Evolutionary conservation across 2,888 invertebrate genomes (phyloP).

Genomic region (Pammene aurita): DNA sequence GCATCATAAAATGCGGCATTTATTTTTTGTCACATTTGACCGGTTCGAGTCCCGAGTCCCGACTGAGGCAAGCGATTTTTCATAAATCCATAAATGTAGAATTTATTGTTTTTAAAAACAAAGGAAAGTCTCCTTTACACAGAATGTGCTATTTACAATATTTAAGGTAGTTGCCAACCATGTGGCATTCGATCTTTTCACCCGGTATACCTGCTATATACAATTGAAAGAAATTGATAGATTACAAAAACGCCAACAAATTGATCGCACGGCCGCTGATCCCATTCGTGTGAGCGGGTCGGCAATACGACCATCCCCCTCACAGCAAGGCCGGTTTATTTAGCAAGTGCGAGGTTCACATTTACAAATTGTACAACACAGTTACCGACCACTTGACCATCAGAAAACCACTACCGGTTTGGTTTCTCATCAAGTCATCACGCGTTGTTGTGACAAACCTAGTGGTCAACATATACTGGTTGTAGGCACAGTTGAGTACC

Average conservation of each 20-base stretch:
- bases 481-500: background rate
- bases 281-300: constrained; percentile 17
- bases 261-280: constrained; percentile 5
- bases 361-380: background rate
- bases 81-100: no score
- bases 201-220: no score
- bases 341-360: constrained; percentile 28
- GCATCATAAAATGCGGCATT: no score
- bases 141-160: no score
- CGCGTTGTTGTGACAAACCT: background rate
- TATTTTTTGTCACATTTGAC: no score
- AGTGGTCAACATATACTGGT: background rate
- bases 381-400: background rate
- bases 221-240: background rate
- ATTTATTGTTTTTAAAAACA: no score
- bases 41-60: no score
- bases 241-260: constrained; percentile 9
- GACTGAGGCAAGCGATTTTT: no score
- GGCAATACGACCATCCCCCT: constrained; percentile 3
- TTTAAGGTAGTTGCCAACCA: no score
- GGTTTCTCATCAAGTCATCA: background rate
- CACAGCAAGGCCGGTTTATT: constrained; percentile 32
- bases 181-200: no score
- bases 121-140: no score
- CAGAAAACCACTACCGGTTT: background rate